These are phyloP conservation scores for Neosilurus hyrtlii DNA, from an alignment of 2,797 vertebrate genomes.

Conservation along the genomic window DNA sequence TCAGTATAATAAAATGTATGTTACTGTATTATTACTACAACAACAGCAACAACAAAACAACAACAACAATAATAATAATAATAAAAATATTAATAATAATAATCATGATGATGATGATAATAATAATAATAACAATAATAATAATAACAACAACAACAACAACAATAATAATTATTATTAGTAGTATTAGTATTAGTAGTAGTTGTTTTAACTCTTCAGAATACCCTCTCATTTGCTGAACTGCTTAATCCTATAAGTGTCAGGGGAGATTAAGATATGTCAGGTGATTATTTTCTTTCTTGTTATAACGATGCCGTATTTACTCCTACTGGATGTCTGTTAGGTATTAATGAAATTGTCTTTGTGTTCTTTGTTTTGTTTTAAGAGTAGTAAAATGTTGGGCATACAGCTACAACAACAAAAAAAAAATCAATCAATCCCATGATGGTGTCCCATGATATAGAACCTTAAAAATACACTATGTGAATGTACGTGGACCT, in stretches of 20 bases:
- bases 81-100: too few relatives aligned
- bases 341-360: background rate
- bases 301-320: background rate
- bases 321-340: background rate
- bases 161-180: background rate
- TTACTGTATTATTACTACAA: background rate
- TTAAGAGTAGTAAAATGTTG: background rate
- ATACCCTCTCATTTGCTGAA: too few relatives aligned
- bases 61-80: too few relatives aligned
- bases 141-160: too few relatives aligned
- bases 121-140: too few relatives aligned
- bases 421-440: background rate
- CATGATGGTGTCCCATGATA: background rate
- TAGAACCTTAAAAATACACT: background rate
- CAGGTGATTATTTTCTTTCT: background rate
- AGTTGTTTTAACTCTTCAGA: background rate
- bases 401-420: background rate
- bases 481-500: conserved; percentile 16
- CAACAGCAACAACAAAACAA: too few relatives aligned
- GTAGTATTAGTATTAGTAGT: background rate
- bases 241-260: too few relatives aligned
- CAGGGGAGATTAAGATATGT: background rate
- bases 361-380: background rate
- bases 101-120: too few relatives aligned
- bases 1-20: background rate